phyloP scores from a whole-genome alignment of 2,888 invertebrate genomes.

The Brachyptera putata region DNA sequence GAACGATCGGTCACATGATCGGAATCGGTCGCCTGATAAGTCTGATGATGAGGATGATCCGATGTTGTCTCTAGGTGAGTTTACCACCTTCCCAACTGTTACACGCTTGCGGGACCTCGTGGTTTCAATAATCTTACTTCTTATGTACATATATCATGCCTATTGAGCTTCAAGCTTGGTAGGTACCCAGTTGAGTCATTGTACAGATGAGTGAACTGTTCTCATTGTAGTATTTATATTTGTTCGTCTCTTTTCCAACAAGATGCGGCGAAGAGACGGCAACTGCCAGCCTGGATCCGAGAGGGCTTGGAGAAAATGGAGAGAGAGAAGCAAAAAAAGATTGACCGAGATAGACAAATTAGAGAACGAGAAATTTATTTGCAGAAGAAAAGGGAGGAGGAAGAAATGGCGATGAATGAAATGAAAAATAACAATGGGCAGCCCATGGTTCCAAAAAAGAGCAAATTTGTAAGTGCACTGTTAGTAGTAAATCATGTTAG shows the following conservation, averaged over 20 bases:
- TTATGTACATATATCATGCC: too few relatives aligned
- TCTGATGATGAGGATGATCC: slow-evolving; percentile 35
- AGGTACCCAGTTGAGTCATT: too few relatives aligned
- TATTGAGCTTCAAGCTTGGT: too few relatives aligned
- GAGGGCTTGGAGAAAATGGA: slow-evolving; percentile 98
- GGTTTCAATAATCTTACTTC: too few relatives aligned
- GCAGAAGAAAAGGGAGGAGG: slow-evolving; percentile 52
- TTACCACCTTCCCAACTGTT: too few relatives aligned
- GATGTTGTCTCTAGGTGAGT: slow-evolving; percentile 29
- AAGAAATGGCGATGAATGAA: slow-evolving; percentile 45
- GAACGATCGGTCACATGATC: slow-evolving; percentile 29
- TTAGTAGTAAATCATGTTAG: not conserved
- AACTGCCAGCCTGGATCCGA: slow-evolving; percentile 96
- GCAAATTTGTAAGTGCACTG: slow-evolving; percentile 54
- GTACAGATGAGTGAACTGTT: too few relatives aligned
- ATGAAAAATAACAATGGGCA: slow-evolving; percentile 33
- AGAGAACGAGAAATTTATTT: slow-evolving; percentile 57
- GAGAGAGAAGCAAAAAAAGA: slow-evolving; percentile 80
- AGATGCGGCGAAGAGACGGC: slow-evolving; percentile 82
- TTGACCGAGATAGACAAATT: slow-evolving; percentile 70
- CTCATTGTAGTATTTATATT: too few relatives aligned
- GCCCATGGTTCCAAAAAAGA: slow-evolving; percentile 48
- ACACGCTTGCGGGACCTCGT: too few relatives aligned
- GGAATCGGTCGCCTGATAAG: slow-evolving; percentile 30
- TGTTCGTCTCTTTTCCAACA: too few relatives aligned